A percentile compares a stretch with the other conserved stretches of the same genome.
Evolutionary conservation across 2,888 invertebrate genomes (phyloP).

Genomic region (Drosophila engyochracea): DNA sequence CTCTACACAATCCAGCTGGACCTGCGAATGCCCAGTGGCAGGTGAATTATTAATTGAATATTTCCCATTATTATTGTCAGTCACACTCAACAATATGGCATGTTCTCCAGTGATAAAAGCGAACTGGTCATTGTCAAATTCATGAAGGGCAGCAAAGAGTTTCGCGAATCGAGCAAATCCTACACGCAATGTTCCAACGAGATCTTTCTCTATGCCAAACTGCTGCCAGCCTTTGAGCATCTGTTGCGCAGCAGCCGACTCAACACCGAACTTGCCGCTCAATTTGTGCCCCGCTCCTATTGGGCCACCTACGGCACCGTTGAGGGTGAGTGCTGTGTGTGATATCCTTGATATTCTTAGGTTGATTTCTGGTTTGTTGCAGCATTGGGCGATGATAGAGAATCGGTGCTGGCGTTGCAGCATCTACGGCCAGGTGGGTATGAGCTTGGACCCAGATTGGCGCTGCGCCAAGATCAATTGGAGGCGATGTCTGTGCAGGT

Average conservation of each 20-base stretch:
- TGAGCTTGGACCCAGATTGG: constrained; percentile 78
- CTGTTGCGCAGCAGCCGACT: constrained; percentile 64
- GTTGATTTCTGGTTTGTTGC: background rate
- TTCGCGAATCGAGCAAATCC: constrained; percentile 80
- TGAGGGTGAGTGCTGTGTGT: constrained; percentile 61
- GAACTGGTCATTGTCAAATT: constrained; percentile 81
- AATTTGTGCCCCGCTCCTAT: constrained; percentile 77
- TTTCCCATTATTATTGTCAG: background rate
- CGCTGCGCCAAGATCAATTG: constrained; percentile 79
- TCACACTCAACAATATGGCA: background rate
- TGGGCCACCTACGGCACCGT: constrained; percentile 79
- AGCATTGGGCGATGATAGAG: constrained; percentile 69
- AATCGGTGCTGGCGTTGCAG: constrained; percentile 81
- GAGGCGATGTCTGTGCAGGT: constrained; percentile 75
- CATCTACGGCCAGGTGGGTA: constrained; percentile 80
- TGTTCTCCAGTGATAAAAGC: constrained; percentile 36
- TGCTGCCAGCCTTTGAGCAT: constrained; percentile 80
- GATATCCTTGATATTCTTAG: background rate
- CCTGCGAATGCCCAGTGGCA: constrained; percentile 46
- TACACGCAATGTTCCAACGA: constrained; percentile 84
- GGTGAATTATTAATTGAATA: constrained; percentile 36
- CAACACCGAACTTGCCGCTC: constrained; percentile 51
- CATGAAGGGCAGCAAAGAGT: constrained; percentile 82
- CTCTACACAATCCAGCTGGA: constrained; percentile 75
- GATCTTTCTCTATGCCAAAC: constrained; percentile 77